Base-by-base conservation (phyloP, 2,888 invertebrate genomes). In the Sicus ferrugineus region DNA sequence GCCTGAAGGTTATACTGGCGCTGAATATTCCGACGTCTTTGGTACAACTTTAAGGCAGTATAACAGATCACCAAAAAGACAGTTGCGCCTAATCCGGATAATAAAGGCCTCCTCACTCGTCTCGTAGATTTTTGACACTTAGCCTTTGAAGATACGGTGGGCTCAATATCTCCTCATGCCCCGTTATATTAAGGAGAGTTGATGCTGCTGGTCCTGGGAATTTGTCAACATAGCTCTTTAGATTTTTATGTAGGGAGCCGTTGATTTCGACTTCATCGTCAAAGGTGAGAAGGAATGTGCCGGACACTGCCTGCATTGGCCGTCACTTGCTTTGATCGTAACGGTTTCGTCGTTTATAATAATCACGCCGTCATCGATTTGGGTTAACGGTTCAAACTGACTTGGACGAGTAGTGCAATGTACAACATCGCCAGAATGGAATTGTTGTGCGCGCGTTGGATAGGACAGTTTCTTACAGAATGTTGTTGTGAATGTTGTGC, bases 271-370 rank as follows among this genome's bases (percentile, higher is more conserved):
- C 54, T 26, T 59, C 69, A 21, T 70, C 52, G 11, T 68, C 48
- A 34, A 72, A 67, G 26, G 70, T 70, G 9, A 70, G 28, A 11
- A 71, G 66, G 26, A 68, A 69, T 16, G 69, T 70, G 11, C 70
- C 68, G 23, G 31, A 65, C 21, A 65, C 67, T 19, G 26, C 21
- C 50, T 38, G 21, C 19, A 50, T 46, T 21, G 7, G n/a, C n/a
- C 34, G 34, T 34, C 34, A 14, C 2, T 34, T 34, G 34, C 0
- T 34, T 34, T 34, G 34, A 34, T 34, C 26, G 9, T 46, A 50
- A 58, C 56, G 21, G 52, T 50, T 38, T 52, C 64, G 46, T 68
- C 56, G 14, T 70, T 66, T 56, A 70, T 66, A 28, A 68, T 72
- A 21, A 69, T 50, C 21, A 70, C 63, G 46, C 66, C 68, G 23